Evolutionary conservation across 1,140 invertebrate genomes (phyloP).

Genomic region (Drusus annulatus): DNA sequence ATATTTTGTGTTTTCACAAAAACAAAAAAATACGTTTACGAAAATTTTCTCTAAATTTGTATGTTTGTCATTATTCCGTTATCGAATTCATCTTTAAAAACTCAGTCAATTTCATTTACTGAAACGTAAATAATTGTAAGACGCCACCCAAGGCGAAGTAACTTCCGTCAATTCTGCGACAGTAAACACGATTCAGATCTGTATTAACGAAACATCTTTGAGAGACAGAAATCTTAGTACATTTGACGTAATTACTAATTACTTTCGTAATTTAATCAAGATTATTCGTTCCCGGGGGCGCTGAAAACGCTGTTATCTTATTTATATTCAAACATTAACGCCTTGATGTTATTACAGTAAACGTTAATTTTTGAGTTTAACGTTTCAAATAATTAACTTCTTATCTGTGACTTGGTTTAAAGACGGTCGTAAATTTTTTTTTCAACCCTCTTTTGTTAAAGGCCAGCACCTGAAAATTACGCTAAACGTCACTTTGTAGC

Average conservation of each 20-base stretch:
- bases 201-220: conserved; percentile 8
- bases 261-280: neutral
- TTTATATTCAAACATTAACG: conserved; percentile 20
- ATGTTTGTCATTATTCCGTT: too few species aligned
- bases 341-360: conserved; percentile 7
- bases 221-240: neutral
- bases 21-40: too few species aligned
- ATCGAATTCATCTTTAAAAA: too few species aligned
- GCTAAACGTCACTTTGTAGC: too few species aligned
- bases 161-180: neutral
- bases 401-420: neutral
- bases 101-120: too few species aligned
- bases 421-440: neutral
- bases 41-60: too few species aligned
- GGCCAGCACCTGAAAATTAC: too few species aligned
- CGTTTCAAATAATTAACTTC: conserved; percentile 16
- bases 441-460: too few species aligned
- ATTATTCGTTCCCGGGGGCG: neutral
- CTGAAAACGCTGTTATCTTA: neutral
- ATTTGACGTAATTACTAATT: conserved; percentile 6
- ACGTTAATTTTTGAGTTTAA: conserved; percentile 6
- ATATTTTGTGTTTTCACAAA: too few species aligned
- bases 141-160: too few species aligned
- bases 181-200: neutral
- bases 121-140: too few species aligned